Conservation (phyloP, 1,140 invertebrate species). For the Ptiloglossa arizonensis region DNA sequence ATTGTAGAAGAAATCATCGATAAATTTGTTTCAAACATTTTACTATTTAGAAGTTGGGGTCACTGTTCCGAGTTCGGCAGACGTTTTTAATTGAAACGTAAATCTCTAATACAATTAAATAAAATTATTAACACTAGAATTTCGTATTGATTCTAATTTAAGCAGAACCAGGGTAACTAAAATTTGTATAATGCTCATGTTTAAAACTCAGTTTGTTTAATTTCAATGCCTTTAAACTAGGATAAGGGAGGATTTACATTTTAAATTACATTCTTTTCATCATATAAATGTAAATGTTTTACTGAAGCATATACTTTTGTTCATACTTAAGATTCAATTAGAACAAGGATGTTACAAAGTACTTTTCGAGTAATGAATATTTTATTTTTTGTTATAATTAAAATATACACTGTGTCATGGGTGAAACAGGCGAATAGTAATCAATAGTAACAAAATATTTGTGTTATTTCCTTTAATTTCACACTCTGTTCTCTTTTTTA, state of each 20-base stretch:
- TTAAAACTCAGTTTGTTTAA: not conserved
- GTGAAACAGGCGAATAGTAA: slow-evolving; percentile 82
- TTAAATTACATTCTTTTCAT: not conserved
- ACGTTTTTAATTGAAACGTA: no score
- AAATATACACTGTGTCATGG: slow-evolving; percentile 83
- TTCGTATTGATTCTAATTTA: no score
- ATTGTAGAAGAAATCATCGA: not conserved
- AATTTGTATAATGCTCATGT: not conserved
- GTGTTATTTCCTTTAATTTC: slow-evolving; percentile 75
- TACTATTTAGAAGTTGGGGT: not conserved
- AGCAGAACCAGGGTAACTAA: no score
- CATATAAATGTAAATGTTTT: no score
- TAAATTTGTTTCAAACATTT: not conserved
- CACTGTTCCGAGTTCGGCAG: not conserved
- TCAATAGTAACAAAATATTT: slow-evolving; percentile 82
- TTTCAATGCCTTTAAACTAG: not conserved
- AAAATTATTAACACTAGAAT: not conserved
- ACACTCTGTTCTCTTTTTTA: slow-evolving; percentile 58
- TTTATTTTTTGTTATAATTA: slow-evolving; percentile 81
- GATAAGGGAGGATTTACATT: slow-evolving; percentile 7
- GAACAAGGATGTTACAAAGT: slow-evolving; percentile 48
- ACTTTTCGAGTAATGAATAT: slow-evolving; percentile 60
- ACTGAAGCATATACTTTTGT: not conserved
- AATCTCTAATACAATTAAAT: no score
- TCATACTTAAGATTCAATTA: slow-evolving; percentile 10